These are phyloP conservation scores for Reticulitermes lucifugus DNA, from an alignment of 2,888 invertebrate species.

Conservation along the genomic window DNA sequence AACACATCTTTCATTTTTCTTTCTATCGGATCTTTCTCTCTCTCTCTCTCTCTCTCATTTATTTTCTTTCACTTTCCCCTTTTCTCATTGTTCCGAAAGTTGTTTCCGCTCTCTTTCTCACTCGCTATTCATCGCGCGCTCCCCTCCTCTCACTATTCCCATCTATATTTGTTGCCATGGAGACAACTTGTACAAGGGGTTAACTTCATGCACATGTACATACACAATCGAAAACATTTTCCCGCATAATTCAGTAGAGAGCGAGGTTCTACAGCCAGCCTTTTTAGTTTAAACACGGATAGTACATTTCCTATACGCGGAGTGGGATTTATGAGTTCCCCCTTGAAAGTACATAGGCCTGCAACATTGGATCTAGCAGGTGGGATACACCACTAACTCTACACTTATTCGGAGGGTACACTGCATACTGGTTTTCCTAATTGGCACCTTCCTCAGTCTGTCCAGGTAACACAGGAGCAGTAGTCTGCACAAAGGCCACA, in stretches of 20 bases:
- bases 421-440: too few species aligned
- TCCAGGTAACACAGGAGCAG: too few species aligned
- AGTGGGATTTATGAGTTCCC: too few species aligned
- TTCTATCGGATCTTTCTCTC: constrained; percentile 12
- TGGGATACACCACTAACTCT: too few species aligned
- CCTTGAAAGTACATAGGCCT: too few species aligned
- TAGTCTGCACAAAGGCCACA: too few species aligned
- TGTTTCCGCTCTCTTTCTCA: neutral
- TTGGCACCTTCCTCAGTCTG: too few species aligned
- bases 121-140: constrained; percentile 31
- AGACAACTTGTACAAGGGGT: constrained; percentile 1
- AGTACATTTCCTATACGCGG: too few species aligned
- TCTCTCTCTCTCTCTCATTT: neutral
- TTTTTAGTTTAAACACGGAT: too few species aligned
- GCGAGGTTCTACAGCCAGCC: too few species aligned
- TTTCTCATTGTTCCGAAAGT: neutral
- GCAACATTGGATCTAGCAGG: too few species aligned
- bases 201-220: neutral
- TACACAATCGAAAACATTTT: neutral
- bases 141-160: constrained; percentile 15
- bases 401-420: too few species aligned
- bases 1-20: constrained; percentile 19
- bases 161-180: neutral
- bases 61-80: neutral
- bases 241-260: neutral